These are phyloP conservation scores for Cherax quadricarinatus DNA, from an alignment of 1,140 invertebrate genomes.

Conservation along the genomic window DNA sequence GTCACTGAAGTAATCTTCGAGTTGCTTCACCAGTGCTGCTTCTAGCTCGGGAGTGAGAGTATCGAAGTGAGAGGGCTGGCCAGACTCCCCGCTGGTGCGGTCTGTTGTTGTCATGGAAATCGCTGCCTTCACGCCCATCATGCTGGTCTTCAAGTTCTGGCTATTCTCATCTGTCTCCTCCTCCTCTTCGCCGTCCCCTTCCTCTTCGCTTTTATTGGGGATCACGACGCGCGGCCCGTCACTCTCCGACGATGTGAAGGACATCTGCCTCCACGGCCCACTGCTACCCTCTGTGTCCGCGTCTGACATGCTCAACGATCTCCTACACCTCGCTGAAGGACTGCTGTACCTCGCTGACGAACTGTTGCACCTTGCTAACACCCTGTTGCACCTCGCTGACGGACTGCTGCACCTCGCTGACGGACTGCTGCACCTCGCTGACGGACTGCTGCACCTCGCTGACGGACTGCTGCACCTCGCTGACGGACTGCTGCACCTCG, in stretches of 20 bases:
- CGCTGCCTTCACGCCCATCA: neutral
- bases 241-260: constrained; percentile 55
- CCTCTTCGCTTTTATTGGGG: constrained; percentile 31
- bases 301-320: constrained; percentile 25
- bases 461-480: no score
- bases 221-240: constrained; percentile 38
- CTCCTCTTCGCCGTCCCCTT: neutral
- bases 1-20: constrained; percentile 96
- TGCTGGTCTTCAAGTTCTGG: no score
- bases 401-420: no score
- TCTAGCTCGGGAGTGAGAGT: constrained; percentile 23
- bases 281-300: constrained; percentile 45
- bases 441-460: no score
- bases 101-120: constrained; percentile 42
- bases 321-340: neutral
- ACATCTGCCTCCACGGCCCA: neutral
- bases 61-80: constrained; percentile 36
- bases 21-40: constrained; percentile 82
- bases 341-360: neutral
- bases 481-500: neutral
- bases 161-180: neutral
- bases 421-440: no score
- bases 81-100: constrained; percentile 57
- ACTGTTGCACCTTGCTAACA: neutral
- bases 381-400: neutral